Base-by-base conservation (phyloP, 1,140 invertebrate genomes). In the Macrobrachium rosenbergii region DNA sequence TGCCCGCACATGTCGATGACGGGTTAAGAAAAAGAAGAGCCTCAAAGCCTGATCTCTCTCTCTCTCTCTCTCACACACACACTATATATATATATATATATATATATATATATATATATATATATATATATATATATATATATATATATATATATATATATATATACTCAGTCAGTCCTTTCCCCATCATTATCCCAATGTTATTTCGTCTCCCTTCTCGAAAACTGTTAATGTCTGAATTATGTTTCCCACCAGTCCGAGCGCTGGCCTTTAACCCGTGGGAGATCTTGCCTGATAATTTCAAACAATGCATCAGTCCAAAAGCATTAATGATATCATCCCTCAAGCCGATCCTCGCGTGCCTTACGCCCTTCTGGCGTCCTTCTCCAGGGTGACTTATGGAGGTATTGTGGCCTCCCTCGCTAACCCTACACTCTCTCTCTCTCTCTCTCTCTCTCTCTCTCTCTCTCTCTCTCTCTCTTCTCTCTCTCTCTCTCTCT, bases 351-450 rank as follows among this genome's bases (percentile, higher is more conserved):
- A 59, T 63, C 60, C 59, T 6, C n/a, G 60, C 16, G 75, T 60
- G 52, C 77, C 45, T 72, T 87, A 81, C 63, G 84, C 77, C 83
- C 19, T n/a, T 87, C 14, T 62, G 11, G 14, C 78, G 7, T 23
- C 84, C 59, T 5, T 17, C 81, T 59, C 5, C 19, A 64, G 73
- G 67, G 84, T 87, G 84, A 87, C 84, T 87, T 87, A 87, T 87
- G 84, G 78, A 62, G 77, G 84, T 62, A 87, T 87, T 87, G 84
- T 85, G 75, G 76, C 83, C 69, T 14, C 21, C 28, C 21, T 16
- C 69, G 14, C 67, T 69, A 72, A 72, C 14, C 69, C 2, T 7
- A n/a, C 23, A 7, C 21, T 8, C 12, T 16, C 69, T 72, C n/a
- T 72, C 69, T 43, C 69, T 72, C 69, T 17, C n/a, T 23, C 21